Conservation (phyloP, 1,140 invertebrate species). For the Penaeus indicus region DNA sequence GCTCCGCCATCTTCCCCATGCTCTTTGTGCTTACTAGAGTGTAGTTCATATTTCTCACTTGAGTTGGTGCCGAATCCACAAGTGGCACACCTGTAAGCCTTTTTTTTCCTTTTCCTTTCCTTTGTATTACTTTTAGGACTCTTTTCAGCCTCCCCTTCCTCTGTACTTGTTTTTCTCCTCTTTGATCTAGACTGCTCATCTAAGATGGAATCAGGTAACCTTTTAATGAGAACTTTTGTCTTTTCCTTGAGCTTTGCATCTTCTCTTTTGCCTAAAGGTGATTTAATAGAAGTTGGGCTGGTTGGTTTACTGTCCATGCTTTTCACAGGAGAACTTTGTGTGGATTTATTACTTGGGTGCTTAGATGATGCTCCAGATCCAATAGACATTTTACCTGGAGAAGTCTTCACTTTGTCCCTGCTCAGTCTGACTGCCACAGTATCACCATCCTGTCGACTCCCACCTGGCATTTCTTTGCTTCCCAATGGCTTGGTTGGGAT, state of each 20-base stretch:
- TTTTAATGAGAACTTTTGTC: conserved; percentile 58
- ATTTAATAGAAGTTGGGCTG: not conserved
- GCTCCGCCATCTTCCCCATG: conserved; percentile 24
- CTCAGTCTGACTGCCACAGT: no score
- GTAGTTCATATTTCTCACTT: conserved; percentile 61
- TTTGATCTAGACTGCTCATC: conserved; percentile 51
- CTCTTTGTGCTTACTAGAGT: conserved; percentile 54
- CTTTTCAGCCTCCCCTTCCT: conserved; percentile 17
- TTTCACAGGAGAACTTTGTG: not conserved
- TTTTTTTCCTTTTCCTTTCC: conserved; percentile 62
- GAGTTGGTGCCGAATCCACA: conserved; percentile 63
- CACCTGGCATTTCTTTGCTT: conserved; percentile 56
- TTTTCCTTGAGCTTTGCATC: conserved; percentile 47
- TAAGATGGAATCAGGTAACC: conserved; percentile 58
- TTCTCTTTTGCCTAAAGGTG: not conserved
- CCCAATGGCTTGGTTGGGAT: conserved; percentile 66
- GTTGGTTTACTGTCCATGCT: not conserved
- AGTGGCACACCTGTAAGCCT: conserved; percentile 51
- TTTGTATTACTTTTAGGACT: not conserved
- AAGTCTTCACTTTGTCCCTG: conserved; percentile 2
- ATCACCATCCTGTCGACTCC: not conserved
- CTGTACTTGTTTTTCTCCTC: conserved; percentile 34
- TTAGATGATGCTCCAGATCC: conserved; percentile 13
- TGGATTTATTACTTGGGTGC: not conserved
- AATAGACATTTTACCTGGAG: conserved; percentile 7